These are phyloP conservation scores for Clinocottus analis DNA, from an alignment of 2,113 vertebrate species.

Conservation along the genomic window DNA sequence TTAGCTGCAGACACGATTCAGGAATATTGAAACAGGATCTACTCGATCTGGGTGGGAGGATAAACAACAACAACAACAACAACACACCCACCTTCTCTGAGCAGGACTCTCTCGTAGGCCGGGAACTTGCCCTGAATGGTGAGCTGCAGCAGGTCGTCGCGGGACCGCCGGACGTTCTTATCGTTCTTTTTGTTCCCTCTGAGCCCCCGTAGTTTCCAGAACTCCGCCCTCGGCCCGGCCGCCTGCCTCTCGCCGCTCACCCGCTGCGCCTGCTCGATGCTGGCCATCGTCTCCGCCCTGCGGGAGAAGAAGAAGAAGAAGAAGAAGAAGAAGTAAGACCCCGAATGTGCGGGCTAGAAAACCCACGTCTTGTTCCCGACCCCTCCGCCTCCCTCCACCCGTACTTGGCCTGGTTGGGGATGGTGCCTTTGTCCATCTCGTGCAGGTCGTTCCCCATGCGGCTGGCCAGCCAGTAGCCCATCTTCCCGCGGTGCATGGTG, in stretches of 20 bases:
- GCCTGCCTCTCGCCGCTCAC: slow-evolving; percentile 62
- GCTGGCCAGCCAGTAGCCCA: slow-evolving; percentile 90
- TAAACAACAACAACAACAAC: no score
- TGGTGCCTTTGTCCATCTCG: slow-evolving; percentile 92
- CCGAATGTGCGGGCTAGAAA: background rate
- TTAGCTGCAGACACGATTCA: slow-evolving; percentile 82
- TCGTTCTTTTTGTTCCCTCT: slow-evolving; percentile 92
- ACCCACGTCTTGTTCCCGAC: background rate
- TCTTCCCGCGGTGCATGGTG: slow-evolving; percentile 88
- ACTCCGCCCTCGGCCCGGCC: slow-evolving; percentile 89
- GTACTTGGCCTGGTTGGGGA: slow-evolving; percentile 91
- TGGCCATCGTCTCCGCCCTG: slow-evolving; percentile 93
- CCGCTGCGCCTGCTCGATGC: slow-evolving; percentile 86
- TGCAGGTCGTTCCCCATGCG: slow-evolving; percentile 92
- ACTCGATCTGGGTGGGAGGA: background rate
- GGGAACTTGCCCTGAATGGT: slow-evolving; percentile 96
- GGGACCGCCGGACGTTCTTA: slow-evolving; percentile 85
- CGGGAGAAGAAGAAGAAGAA: background rate
- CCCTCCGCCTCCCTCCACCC: background rate
- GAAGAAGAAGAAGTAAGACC: no score
- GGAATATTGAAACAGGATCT: slow-evolving; percentile 11
- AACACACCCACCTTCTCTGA: slow-evolving; percentile 88
- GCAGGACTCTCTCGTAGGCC: slow-evolving; percentile 91
- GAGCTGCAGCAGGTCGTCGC: slow-evolving; percentile 92
- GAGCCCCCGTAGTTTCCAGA: slow-evolving; percentile 96